Percentiles rank a stretch among this genome's conserved stretches.
These are phyloP conservation scores for Macrocentrus cingulum DNA, from an alignment of 1,140 invertebrate species.

Conservation along the genomic window DNA sequence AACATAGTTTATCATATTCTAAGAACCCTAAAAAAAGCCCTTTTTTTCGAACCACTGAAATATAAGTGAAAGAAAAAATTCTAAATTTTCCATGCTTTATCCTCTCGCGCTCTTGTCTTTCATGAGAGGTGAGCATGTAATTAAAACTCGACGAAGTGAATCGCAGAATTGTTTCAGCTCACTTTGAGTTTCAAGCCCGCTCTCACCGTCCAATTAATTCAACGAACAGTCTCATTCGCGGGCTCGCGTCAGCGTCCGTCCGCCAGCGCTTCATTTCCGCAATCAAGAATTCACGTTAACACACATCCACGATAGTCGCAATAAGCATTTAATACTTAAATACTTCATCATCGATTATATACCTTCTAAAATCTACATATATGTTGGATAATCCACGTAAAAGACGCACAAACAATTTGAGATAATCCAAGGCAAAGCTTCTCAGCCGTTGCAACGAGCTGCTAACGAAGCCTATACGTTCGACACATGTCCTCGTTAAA, in stretches of 20 bases:
- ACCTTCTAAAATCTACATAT: too few species aligned
- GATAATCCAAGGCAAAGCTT: conserved; percentile 5
- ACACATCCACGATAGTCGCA: conserved; percentile 31
- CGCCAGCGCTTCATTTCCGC: conserved; percentile 35
- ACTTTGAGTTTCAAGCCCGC: conserved; percentile 19
- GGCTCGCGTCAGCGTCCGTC: conserved; percentile 10
- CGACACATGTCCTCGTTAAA: conserved; percentile 54
- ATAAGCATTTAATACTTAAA: too few species aligned
- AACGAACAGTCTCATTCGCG: conserved; percentile 24
- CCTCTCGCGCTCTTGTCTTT: too few species aligned
- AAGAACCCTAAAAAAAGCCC: too few species aligned
- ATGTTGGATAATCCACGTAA: too few species aligned
- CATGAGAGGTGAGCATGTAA: background rate
- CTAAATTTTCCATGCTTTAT: too few species aligned
- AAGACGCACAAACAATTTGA: conserved; percentile 2
- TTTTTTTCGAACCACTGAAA: too few species aligned
- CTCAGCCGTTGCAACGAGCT: conserved; percentile 5
- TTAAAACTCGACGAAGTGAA: conserved; percentile 11
- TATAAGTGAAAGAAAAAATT: too few species aligned
- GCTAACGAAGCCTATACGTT: conserved; percentile 27
- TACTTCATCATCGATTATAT: too few species aligned
- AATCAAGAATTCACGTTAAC: conserved; percentile 44
- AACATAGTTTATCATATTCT: too few species aligned
- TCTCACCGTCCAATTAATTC: conserved; percentile 25
- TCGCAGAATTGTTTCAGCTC: conserved; percentile 20